Percentiles rank a stretch among this genome's conserved stretches.
phyloP scores from a whole-genome alignment of 1,140 invertebrate genomes.

The Scylla paramamosain region DNA sequence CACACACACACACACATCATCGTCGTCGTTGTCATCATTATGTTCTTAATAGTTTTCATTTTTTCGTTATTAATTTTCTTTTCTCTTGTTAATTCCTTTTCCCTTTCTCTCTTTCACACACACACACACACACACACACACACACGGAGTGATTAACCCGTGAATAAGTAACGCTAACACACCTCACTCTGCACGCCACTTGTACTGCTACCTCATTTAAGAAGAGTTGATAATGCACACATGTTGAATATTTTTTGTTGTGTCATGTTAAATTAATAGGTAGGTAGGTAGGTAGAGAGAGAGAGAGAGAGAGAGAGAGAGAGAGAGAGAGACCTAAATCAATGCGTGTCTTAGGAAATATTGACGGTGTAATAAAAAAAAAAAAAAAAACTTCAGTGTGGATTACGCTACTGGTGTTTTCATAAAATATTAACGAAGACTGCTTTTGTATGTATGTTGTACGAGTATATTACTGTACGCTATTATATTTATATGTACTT shows the following conservation, averaged over 20 bases:
- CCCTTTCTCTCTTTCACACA: no score
- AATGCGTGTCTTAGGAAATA: conserved; percentile 6
- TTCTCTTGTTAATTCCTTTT: not conserved
- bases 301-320: no score
- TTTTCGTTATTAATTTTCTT: not conserved
- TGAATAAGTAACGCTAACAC: not conserved
- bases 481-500: not conserved
- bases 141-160: not conserved
- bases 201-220: not conserved
- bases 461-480: not conserved
- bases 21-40: not conserved
- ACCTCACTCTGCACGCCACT: not conserved
- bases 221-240: not conserved
- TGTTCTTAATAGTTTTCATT: not conserved
- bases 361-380: not conserved
- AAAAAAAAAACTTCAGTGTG: not conserved
- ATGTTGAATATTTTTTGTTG: not conserved
- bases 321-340: not conserved
- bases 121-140: no score
- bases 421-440: conserved; percentile 6
- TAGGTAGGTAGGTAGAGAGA: not conserved
- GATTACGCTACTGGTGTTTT: not conserved
- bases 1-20: conserved; percentile 24
- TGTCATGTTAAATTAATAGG: not conserved
- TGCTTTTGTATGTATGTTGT: not conserved